Percentiles rank a stretch among this genome's conserved stretches.
These are phyloP conservation scores for Umimayanthus chanpuru DNA, from an alignment of 92 coral and sea anemone genomes.

Conservation along the genomic window DNA sequence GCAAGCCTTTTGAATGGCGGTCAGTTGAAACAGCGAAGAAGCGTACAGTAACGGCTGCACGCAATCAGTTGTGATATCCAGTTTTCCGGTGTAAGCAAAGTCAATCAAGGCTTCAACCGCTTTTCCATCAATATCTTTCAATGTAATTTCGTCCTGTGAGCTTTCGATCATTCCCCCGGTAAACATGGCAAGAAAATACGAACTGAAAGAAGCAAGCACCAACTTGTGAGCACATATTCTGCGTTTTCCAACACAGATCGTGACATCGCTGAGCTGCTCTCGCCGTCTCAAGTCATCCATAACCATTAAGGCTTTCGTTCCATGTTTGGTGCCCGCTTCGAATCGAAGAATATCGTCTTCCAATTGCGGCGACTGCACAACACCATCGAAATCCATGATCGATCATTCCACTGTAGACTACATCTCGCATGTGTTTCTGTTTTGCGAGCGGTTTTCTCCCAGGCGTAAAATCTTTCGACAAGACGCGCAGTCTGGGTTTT, in stretches of 20 bases:
- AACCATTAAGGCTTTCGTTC: constrained; percentile 85
- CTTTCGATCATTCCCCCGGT: constrained; percentile 82
- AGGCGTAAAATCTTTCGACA: too few relatives aligned
- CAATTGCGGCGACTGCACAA: constrained; percentile 57
- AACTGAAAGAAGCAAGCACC: constrained; percentile 78
- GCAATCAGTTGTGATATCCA: constrained; percentile 74
- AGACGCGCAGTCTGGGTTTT: too few relatives aligned
- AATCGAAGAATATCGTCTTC: constrained; percentile 72
- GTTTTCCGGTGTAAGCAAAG: constrained; percentile 87
- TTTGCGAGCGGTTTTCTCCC: too few relatives aligned
- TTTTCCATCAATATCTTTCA: constrained; percentile 71
- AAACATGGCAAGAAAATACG: constrained; percentile 87
- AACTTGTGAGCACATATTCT: constrained; percentile 70
- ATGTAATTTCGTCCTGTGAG: constrained; percentile 64
- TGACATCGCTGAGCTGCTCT: constrained; percentile 78
- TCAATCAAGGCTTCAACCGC: constrained; percentile 71
- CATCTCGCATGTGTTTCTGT: too few relatives aligned
- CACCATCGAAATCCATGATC: constrained; percentile 80
- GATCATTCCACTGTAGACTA: too few relatives aligned
- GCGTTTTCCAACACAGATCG: constrained; percentile 69
- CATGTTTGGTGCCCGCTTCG: constrained; percentile 92
- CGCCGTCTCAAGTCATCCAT: constrained; percentile 85
- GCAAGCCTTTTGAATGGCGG: constrained; percentile 83
- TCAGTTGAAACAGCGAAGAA: constrained; percentile 75
- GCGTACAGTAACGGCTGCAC: constrained; percentile 78